Evolutionary conservation across 2,888 invertebrate species (phyloP), one percentile per base, ranked within the genome.

Genomic region (Ophraella communa): DNA sequence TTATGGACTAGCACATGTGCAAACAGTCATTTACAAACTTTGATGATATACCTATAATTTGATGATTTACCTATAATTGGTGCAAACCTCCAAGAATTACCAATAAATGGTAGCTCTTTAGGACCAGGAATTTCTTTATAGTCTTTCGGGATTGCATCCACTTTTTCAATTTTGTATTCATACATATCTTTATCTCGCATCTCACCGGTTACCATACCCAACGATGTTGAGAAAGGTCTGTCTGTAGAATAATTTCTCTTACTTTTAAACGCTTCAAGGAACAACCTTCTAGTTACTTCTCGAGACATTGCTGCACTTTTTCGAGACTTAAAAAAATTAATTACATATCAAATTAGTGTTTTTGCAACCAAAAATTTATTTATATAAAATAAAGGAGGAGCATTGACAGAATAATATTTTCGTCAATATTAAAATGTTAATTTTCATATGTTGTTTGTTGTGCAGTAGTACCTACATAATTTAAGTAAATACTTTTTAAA

Each of bases 21-120:
- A n/a, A n/a, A n/a, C n/a, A n/a, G n/a, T n/a, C n/a, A n/a, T n/a
- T n/a, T n/a, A n/a, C n/a, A n/a, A n/a, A n/a, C n/a, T n/a, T n/a
- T n/a, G n/a, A n/a, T n/a, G n/a, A n/a, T n/a, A n/a, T n/a, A n/a
- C n/a, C n/a, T n/a, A n/a, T n/a, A n/a, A n/a, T n/a, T n/a, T n/a
- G n/a, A n/a, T n/a, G n/a, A 74, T 78, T 82, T 81, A 89, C 89
- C 89, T 74, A 89, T 86, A 62, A 87, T 74, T 4, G 89, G 87
- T 54, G 92, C 89, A 80, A 93, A 92, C 70, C 92, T 85, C 93
- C 93, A 93, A 3, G 91, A 88, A 79, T 93, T 93, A 60, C 93
- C 93, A 54, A 93, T 83, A 51, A 92, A 62, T 1, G 92, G 92
- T 77, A 91, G 80, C 54, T 89, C 88, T 81, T 84, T 88, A 17